Percentiles rank a stretch among this genome's conserved stretches.
Evolutionary conservation across 2,888 invertebrate genomes (phyloP).

Genomic region (Lepidocyrtinus sp.): DNA sequence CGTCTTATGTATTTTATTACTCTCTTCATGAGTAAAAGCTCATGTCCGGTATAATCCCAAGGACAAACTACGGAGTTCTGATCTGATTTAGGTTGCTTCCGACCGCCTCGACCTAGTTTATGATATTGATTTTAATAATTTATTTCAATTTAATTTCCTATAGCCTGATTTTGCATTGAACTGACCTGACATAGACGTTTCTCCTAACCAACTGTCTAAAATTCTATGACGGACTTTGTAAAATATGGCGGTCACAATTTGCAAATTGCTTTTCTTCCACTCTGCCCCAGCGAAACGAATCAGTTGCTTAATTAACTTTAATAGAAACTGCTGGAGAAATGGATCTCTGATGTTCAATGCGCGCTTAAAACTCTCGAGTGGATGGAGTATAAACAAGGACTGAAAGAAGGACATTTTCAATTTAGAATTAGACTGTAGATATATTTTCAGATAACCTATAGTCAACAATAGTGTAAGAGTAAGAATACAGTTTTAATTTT

Average conservation of each 20-base stretch:
- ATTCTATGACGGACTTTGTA: slow-evolving; percentile 45
- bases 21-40: too few species aligned
- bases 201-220: slow-evolving; percentile 39
- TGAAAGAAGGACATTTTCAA: background rate
- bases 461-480: background rate
- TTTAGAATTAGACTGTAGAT: background rate
- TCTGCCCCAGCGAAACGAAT: slow-evolving; percentile 27
- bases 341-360: slow-evolving; percentile 19
- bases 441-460: background rate
- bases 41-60: too few species aligned
- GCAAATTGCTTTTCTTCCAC: slow-evolving; percentile 32
- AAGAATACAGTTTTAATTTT: background rate
- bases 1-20: too few species aligned
- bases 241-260: slow-evolving; percentile 36
- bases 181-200: background rate
- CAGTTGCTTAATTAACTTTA: slow-evolving; percentile 34
- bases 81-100: too few species aligned
- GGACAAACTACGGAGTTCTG: too few species aligned
- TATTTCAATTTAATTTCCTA: too few species aligned
- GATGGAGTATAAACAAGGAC: slow-evolving; percentile 38
- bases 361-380: slow-evolving; percentile 20
- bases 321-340: slow-evolving; percentile 34
- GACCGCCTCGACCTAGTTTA: too few species aligned
- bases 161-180: too few species aligned
- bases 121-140: too few species aligned